Conservation (phyloP, 2,888 invertebrate genomes). For the Conomelus anceps region DNA sequence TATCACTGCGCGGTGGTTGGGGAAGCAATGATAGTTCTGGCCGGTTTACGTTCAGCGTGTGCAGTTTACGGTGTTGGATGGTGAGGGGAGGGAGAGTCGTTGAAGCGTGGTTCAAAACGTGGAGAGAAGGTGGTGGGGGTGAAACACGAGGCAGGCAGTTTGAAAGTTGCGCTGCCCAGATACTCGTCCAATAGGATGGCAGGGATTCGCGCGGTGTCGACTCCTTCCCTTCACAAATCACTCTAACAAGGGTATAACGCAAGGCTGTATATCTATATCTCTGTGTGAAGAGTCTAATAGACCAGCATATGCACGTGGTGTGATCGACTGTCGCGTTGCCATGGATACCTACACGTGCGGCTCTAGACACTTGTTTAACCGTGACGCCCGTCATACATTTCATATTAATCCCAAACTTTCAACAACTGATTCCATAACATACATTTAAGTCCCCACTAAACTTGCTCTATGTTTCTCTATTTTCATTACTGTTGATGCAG, state of each 20-base stretch:
- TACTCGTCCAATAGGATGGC: neutral
- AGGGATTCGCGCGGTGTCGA: neutral
- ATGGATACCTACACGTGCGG: neutral
- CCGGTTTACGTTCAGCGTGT: neutral
- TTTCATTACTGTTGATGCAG: neutral
- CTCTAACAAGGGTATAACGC: neutral
- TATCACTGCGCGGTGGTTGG: neutral
- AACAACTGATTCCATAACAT: neutral
- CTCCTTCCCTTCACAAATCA: neutral
- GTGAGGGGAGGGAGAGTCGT: neutral
- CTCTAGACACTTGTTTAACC: neutral
- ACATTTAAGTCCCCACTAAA: neutral
- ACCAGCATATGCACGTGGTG: neutral
- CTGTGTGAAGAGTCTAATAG: neutral
- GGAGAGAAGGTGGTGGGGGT: neutral
- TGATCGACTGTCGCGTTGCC: neutral
- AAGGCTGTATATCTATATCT: neutral
- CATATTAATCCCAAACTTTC: neutral
- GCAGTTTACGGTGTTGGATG: neutral
- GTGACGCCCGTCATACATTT: neutral
- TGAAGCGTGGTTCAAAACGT: neutral
- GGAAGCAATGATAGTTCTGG: neutral
- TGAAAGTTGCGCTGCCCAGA: neutral
- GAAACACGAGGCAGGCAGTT: neutral
- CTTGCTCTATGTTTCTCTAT: neutral